Evolutionary conservation across 1,140 invertebrate genomes (phyloP), one percentile per base, ranked within the genome.

Genomic region (Dinoponera quadriceps): DNA sequence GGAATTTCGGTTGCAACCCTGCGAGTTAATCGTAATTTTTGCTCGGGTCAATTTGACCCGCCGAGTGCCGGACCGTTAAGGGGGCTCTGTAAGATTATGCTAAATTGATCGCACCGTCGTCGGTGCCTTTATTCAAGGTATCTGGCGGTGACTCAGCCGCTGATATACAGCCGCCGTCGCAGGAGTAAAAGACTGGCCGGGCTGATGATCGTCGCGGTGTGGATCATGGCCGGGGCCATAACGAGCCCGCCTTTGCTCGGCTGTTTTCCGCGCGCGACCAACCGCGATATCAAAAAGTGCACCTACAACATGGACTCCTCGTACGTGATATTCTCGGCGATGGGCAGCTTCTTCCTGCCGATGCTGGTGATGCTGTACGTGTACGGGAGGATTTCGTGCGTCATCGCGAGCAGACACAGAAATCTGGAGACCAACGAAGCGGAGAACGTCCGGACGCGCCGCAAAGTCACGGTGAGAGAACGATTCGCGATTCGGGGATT

Each of bases 321-420:
- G 4, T 98, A 98, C 94, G 98, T 98, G 18, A 96, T 99, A 55
- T 99, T 98, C 93, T 98, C 98, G 0, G 97, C 98, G 0, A 97
- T 98, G 95, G 98, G 98, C 0, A 98, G 98, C 0, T 99, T 99
- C 94, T 99, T 98, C 93, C 95, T 99, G 68, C 98, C 98, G 2
- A 96, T 99, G 93, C 94, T 96, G 5, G 97, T 98, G n/a, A 98
- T 99, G 97, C 95, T 98, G 11, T 98, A 98, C 90, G 98, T 98
- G 11, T 99, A 99, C 91, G 95, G 97, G 0, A 96, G 97, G 88
- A 98, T 98, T 92, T 98, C 97, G 7, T 97, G 97, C 89, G 97
- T 98, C 48, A 96, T 98, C 11, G 96, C 97, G 0, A 95, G 96
- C 82, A 93, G 96, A 16, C 96, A 93, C 92, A 95, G 90, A 87